These are phyloP conservation scores for Listronotus bonariensis DNA, from an alignment of 1,140 invertebrate genomes.

Conservation along the genomic window DNA sequence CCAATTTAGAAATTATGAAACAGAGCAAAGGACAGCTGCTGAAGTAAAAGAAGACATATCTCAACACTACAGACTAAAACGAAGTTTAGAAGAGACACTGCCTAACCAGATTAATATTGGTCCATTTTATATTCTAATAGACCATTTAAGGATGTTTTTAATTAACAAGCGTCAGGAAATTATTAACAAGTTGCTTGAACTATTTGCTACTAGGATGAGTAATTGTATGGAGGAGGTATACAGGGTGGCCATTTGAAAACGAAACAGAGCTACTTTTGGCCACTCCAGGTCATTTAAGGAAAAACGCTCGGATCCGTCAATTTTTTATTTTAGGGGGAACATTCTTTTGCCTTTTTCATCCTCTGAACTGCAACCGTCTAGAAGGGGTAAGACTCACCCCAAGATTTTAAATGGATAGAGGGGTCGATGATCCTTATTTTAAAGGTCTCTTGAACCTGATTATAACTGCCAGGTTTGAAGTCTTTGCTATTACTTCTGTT, in stretches of 20 bases:
- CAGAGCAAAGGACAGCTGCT: conserved; percentile 59
- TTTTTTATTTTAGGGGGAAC: no score
- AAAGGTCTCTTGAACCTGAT: no score
- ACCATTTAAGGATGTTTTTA: conserved; percentile 55
- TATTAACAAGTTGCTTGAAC: conserved; percentile 64
- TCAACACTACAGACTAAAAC: conserved; percentile 60
- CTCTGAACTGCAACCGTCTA: no score
- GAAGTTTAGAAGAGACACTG: conserved; percentile 60
- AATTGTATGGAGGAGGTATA: conserved; percentile 59
- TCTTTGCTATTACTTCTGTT: no score
- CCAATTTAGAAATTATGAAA: conserved; percentile 58
- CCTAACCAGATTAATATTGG: conserved; percentile 69
- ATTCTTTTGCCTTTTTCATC: no score
- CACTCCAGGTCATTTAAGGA: no score
- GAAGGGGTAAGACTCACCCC: not conserved
- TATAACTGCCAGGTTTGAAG: no score
- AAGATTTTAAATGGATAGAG: not conserved
- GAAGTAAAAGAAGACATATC: conserved; percentile 66
- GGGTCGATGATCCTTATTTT: no score
- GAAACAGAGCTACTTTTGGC: no score
- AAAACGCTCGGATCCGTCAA: no score
- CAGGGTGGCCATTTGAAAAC: no score
- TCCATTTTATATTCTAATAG: conserved; percentile 68
- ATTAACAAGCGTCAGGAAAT: conserved; percentile 67
- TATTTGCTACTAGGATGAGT: conserved; percentile 63